These are phyloP conservation scores for Eustalomyia histrio DNA, from an alignment of 2,888 invertebrate species.

Conservation along the genomic window DNA sequence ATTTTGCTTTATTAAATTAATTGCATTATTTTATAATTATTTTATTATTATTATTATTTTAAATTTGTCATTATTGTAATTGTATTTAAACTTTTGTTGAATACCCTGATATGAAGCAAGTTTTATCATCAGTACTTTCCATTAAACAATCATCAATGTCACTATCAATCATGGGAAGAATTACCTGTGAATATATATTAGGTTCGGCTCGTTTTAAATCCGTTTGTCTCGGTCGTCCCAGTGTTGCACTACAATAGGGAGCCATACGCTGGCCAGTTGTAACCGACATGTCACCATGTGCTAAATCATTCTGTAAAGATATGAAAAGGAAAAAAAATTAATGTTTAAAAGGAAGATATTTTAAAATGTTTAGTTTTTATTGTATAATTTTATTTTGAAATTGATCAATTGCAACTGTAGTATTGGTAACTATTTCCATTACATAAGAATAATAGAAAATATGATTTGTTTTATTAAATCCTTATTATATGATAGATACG, in stretches of 20 bases:
- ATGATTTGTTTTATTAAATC: too few relatives aligned
- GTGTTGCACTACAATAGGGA: constrained; percentile 79
- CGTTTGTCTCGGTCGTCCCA: constrained; percentile 78
- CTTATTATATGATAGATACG: too few relatives aligned
- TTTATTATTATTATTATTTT: background rate
- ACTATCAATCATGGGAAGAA: constrained; percentile 77
- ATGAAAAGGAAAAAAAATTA: background rate
- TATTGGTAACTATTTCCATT: too few relatives aligned
- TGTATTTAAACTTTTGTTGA: constrained; percentile 71
- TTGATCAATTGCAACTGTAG: too few relatives aligned
- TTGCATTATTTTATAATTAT: too few relatives aligned
- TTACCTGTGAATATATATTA: constrained; percentile 80
- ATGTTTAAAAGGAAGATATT: too few relatives aligned
- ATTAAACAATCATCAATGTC: constrained; percentile 71
- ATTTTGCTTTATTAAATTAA: background rate
- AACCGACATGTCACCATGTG: constrained; percentile 75
- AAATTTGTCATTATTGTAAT: constrained; percentile 16
- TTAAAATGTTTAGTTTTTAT: too few relatives aligned
- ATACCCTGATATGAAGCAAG: constrained; percentile 67
- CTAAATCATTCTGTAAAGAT: constrained; percentile 76
- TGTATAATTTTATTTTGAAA: too few relatives aligned
- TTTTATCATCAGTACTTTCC: constrained; percentile 27
- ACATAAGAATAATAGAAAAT: too few relatives aligned
- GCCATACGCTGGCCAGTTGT: constrained; percentile 73
- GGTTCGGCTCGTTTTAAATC: constrained; percentile 79